These are phyloP conservation scores for Rhea americana DNA, from an alignment of 2,113 vertebrate genomes.

Conservation along the genomic window DNA sequence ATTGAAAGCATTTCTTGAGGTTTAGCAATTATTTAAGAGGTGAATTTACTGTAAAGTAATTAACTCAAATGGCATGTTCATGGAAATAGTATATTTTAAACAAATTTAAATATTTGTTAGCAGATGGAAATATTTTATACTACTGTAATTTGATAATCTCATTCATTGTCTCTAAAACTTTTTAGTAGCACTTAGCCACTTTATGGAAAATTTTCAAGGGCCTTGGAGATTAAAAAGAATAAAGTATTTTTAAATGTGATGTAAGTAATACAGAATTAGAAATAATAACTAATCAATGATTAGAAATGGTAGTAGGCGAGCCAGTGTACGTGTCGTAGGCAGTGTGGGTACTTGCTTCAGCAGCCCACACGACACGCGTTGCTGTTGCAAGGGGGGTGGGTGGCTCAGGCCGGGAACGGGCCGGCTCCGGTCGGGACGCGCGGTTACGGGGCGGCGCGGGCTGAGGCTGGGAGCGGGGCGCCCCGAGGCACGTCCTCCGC, in stretches of 20 bases:
- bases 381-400: too few species aligned
- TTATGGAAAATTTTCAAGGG: slow-evolving; percentile 5
- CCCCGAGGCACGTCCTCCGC: too few species aligned
- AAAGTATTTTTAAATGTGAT: neutral
- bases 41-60: slow-evolving; percentile 77
- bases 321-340: too few species aligned
- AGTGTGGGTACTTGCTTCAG: too few species aligned
- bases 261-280: neutral
- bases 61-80: slow-evolving; percentile 69
- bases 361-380: too few species aligned
- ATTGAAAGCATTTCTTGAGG: slow-evolving; percentile 80
- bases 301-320: too few species aligned
- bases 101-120: slow-evolving; percentile 72
- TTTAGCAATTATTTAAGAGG: slow-evolving; percentile 83
- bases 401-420: too few species aligned
- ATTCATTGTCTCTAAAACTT: slow-evolving; percentile 48
- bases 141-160: slow-evolving; percentile 12
- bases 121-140: slow-evolving; percentile 66
- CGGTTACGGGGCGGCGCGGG: too few species aligned
- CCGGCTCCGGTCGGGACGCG: too few species aligned
- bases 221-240: neutral
- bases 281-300: neutral
- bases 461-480: too few species aligned
- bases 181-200: slow-evolving; percentile 8
- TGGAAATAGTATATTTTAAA: slow-evolving; percentile 71